phyloP scores from a whole-genome alignment of 2,888 invertebrate species.

The Mantis religiosa region DNA sequence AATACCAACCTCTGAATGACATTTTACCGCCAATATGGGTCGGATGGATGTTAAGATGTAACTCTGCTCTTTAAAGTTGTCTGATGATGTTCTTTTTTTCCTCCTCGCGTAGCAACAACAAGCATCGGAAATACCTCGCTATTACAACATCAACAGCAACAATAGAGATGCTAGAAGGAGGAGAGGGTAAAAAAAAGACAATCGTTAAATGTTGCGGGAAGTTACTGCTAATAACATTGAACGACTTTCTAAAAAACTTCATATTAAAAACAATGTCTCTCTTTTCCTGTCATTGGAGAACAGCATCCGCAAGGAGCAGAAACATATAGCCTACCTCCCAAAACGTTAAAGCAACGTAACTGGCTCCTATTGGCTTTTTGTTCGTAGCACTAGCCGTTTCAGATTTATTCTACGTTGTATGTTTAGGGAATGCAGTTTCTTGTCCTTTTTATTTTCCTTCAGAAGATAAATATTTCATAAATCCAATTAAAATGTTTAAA shows the following conservation, averaged over 20 bases:
- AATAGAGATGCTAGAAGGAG: background rate
- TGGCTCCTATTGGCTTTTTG: too few species aligned
- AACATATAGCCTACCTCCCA: background rate
- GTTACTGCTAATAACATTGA: background rate
- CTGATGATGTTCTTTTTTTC: background rate
- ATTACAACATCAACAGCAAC: background rate
- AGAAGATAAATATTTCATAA: too few species aligned
- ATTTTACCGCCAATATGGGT: background rate
- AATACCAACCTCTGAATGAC: background rate
- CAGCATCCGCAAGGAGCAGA: background rate
- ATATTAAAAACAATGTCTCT: background rate
- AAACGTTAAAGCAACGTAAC: background rate
- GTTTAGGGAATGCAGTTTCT: too few species aligned
- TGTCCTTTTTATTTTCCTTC: too few species aligned
- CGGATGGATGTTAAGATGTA: background rate
- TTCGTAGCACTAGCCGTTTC: accelerated
- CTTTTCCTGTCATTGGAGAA: background rate
- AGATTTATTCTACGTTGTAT: too few species aligned
- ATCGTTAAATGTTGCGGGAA: background rate
- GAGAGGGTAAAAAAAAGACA: background rate
- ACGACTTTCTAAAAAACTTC: background rate
- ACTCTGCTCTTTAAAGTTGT: background rate
- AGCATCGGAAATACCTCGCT: background rate
- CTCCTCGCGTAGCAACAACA: background rate
- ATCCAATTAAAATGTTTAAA: too few species aligned